These are phyloP conservation scores for Neosilurus hyrtlii DNA, from an alignment of 2,797 vertebrate species.

Conservation along the genomic window DNA sequence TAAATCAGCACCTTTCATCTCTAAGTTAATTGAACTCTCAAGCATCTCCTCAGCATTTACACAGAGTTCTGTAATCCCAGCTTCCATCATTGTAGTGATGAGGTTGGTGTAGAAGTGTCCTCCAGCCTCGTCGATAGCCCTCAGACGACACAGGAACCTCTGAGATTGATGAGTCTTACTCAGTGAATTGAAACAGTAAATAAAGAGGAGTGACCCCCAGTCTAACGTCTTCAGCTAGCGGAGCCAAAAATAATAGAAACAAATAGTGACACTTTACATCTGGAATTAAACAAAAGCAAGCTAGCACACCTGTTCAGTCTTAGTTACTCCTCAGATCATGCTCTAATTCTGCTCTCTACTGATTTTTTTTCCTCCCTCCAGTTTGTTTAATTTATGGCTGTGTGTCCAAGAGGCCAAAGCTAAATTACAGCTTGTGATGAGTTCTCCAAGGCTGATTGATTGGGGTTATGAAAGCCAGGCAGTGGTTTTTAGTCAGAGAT, in stretches of 20 bases:
- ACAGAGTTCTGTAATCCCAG: conserved; percentile 18
- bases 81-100: conserved; percentile 20
- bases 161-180: conserved; percentile 39
- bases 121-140: conserved; percentile 27
- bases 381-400: conserved; percentile 15
- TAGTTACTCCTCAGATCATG: background rate
- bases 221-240: background rate
- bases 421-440: conserved; percentile 42
- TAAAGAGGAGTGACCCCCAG: conserved; percentile 35
- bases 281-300: background rate
- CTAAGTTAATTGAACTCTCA: conserved; percentile 33
- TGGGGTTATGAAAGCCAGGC: conserved; percentile 25
- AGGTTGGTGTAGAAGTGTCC: conserved; percentile 31
- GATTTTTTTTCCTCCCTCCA: too few species aligned
- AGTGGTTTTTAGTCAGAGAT: conserved; percentile 40
- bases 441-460: conserved; percentile 28
- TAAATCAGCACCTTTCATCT: conserved; percentile 19
- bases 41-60: conserved; percentile 14
- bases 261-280: background rate
- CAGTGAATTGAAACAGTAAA: conserved; percentile 32
- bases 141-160: background rate
- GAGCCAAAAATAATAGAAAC: background rate
- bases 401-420: conserved; percentile 14
- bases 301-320: background rate
- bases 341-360: conserved; percentile 6